phyloP scores from a whole-genome alignment of 2,888 invertebrate genomes.

The Portevinia maculata region DNA sequence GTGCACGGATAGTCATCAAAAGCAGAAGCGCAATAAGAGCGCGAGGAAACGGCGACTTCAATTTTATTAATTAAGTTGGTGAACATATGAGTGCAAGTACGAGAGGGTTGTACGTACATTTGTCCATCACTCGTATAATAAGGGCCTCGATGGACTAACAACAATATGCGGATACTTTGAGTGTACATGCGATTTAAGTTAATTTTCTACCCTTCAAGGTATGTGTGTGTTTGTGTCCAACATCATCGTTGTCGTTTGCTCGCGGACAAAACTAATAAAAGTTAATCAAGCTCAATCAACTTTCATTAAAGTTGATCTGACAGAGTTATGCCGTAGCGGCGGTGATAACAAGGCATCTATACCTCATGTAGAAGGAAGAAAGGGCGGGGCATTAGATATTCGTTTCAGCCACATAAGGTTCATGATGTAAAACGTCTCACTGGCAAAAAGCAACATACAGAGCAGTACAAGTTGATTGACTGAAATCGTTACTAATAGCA shows the following conservation, averaged over 20 bases:
- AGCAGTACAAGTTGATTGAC: constrained; percentile 59
- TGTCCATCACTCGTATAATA: constrained; percentile 7
- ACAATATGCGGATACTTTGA: not conserved
- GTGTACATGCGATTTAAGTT: constrained; percentile 31
- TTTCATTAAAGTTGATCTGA: constrained; percentile 78
- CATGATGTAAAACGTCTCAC: constrained; percentile 57
- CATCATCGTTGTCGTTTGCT: constrained; percentile 16
- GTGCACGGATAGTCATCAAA: constrained; percentile 32
- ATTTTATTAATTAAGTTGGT: constrained; percentile 68
- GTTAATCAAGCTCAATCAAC: constrained; percentile 83
- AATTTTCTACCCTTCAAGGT: constrained; percentile 47
- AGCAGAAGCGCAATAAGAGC: constrained; percentile 2
- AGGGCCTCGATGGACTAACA: constrained; percentile 41
- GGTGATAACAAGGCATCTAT: constrained; percentile 20
- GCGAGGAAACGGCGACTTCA: constrained; percentile 59
- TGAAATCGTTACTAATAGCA: constrained; percentile 65
- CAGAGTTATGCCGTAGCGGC: constrained; percentile 33
- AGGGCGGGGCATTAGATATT: not conserved
- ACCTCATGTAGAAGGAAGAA: constrained; percentile 5
- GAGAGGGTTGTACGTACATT: not conserved
- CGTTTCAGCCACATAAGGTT: constrained; percentile 4
- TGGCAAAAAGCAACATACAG: constrained; percentile 10
- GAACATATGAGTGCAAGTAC: constrained; percentile 22
- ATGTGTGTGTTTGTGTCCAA: not conserved
- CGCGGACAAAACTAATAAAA: constrained; percentile 82